phyloP scores from a whole-genome alignment of 2,888 invertebrate species.

The Scelioninae gen. 2 region DNA sequence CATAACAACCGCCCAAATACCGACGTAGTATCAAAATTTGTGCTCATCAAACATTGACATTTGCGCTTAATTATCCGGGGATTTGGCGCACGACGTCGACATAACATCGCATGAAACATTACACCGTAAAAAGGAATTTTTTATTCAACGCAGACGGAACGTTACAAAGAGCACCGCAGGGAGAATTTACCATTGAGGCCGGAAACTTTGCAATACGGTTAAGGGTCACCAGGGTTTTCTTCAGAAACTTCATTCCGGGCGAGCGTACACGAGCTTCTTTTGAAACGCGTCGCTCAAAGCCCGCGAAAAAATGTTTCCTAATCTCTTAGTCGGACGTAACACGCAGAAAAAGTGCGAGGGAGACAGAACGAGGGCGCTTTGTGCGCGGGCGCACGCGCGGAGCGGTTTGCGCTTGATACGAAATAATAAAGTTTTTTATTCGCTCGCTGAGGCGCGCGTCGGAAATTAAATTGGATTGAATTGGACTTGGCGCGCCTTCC shows the following conservation, averaged over 20 bases:
- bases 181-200: conserved; percentile 32
- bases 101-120: conserved; percentile 7
- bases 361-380: too few relatives aligned
- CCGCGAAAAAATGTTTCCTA: conserved; percentile 32
- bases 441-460: background rate
- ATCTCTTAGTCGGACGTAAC: conserved; percentile 25
- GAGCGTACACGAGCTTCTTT: conserved; percentile 29
- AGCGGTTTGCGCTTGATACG: conserved; percentile 9
- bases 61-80: conserved; percentile 18
- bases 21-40: too few relatives aligned
- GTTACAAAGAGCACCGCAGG: conserved; percentile 29
- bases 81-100: background rate
- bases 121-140: conserved; percentile 36
- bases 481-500: background rate
- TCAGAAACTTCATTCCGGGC: conserved; percentile 21
- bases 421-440: conserved; percentile 19
- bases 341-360: conserved; percentile 2
- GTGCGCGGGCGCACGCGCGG: background rate
- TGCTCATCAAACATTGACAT: conserved; percentile 16
- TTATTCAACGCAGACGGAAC: conserved; percentile 28
- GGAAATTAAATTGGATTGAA: conserved; percentile 13
- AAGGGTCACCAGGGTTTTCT: conserved; percentile 35
- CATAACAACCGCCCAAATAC: too few relatives aligned
- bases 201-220: conserved; percentile 25
- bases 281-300: conserved; percentile 23